Evolutionary conservation across 2,888 invertebrate genomes (phyloP).

Genomic region (Acanthococcus lagerstroemiae): DNA sequence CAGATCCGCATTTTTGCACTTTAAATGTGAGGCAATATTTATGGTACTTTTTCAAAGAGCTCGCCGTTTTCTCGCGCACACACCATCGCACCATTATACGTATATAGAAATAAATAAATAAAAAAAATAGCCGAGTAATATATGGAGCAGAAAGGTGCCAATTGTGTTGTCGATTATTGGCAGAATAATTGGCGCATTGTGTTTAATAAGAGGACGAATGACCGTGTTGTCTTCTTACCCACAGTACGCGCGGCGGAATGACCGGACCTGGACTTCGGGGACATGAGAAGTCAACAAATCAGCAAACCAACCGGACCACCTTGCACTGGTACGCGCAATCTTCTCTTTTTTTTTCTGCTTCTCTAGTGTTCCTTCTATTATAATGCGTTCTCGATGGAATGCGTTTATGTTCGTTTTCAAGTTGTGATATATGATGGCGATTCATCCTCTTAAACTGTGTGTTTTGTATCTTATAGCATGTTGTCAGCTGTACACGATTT

Average conservation of each 20-base stretch:
- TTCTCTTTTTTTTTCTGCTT: not conserved
- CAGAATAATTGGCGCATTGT: slow-evolving; percentile 31
- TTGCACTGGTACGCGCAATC: slow-evolving; percentile 13
- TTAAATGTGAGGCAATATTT: slow-evolving; percentile 24
- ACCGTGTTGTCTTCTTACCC: slow-evolving; percentile 17
- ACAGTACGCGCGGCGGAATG: slow-evolving; percentile 9
- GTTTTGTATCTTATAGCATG: slow-evolving; percentile 17
- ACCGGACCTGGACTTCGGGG: slow-evolving; percentile 20
- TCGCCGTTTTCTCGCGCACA: slow-evolving; percentile 12
- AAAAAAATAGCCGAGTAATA: slow-evolving; percentile 19
- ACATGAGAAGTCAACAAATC: slow-evolving; percentile 30
- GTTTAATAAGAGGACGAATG: slow-evolving; percentile 31
- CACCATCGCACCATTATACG: not conserved
- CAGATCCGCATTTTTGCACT: slow-evolving; percentile 29
- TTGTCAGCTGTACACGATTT: slow-evolving; percentile 31
- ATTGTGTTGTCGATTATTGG: slow-evolving; percentile 31
- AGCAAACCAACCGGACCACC: slow-evolving; percentile 28
- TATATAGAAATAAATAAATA: not conserved
- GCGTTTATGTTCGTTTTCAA: slow-evolving; percentile 28
- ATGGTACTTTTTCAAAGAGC: slow-evolving; percentile 20
- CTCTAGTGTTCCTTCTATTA: slow-evolving; percentile 1
- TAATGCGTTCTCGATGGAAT: slow-evolving; percentile 27
- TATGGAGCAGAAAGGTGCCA: slow-evolving; percentile 30
- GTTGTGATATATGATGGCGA: slow-evolving; percentile 30
- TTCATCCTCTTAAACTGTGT: slow-evolving; percentile 24